A percentile compares a stretch with the other conserved stretches of the same genome.
These are phyloP conservation scores for Antennarius striatus DNA, from an alignment of 2,113 vertebrate species.

Conservation along the genomic window DNA sequence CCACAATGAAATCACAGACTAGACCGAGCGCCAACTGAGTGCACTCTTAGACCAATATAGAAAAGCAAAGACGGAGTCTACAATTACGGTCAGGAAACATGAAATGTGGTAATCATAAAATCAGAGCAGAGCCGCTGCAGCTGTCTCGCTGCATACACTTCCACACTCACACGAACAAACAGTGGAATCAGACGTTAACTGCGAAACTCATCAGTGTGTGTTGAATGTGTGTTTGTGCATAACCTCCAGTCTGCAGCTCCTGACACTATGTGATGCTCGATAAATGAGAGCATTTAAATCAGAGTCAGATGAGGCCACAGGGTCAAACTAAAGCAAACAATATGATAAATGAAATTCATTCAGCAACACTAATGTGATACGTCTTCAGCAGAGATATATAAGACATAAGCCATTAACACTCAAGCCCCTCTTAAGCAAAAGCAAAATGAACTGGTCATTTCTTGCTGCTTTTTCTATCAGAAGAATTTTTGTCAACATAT, in stretches of 20 bases:
- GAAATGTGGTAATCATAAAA: slow-evolving; percentile 66
- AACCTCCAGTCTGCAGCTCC: slow-evolving; percentile 5
- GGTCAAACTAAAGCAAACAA: neutral
- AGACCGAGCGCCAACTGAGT: slow-evolving; percentile 58
- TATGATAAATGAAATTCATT: neutral
- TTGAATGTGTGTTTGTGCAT: slow-evolving; percentile 10
- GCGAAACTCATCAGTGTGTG: neutral
- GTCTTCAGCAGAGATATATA: neutral
- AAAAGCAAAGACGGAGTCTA: slow-evolving; percentile 52
- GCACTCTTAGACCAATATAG: slow-evolving; percentile 58
- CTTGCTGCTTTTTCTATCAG: too few species aligned
- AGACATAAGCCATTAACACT: neutral
- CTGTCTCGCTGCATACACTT: slow-evolving; percentile 40
- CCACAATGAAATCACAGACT: slow-evolving; percentile 47
- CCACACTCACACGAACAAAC: slow-evolving; percentile 24
- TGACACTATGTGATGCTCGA: neutral
- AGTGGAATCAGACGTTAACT: slow-evolving; percentile 38
- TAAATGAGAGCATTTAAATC: slow-evolving; percentile 1
- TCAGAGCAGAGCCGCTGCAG: slow-evolving; percentile 54
- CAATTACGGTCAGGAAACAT: slow-evolving; percentile 65
- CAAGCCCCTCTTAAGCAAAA: too few species aligned
- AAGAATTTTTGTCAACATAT: too few species aligned
- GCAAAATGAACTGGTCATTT: too few species aligned
- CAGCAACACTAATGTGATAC: neutral
- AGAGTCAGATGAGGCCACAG: neutral